Evolutionary conservation across 2,113 vertebrate species (phyloP), one percentile per base, ranked within the genome.

Genomic region (Callipepla californica): DNA sequence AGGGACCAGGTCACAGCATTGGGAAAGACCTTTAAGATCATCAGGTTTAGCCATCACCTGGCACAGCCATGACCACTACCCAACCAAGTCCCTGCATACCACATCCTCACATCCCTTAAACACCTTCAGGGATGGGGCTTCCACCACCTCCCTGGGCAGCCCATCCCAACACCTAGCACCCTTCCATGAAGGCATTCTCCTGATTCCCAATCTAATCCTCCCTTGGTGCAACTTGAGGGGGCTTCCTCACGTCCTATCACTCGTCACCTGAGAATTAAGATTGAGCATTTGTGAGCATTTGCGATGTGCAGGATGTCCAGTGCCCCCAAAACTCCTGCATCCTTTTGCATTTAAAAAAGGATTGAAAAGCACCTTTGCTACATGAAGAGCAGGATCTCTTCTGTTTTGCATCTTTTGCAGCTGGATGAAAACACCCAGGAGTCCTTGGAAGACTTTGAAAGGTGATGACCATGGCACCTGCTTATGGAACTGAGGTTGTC

Each of bases 271-370:
- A 57, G 53, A 55, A 18, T 10, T 5, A 30, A 32, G 30, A 20
- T 11, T 18, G 7, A 18, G 34, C 34, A 36, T 36, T 11, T 57
- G 22, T 13, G 32, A 58, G n/a, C 8, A 4, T 21, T 84, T 45
- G 3, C 10, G 32, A 20, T 0, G 3, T 42, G 19, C 40, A 62
- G 50, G 69, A 57, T 0, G 0, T 20, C 16, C 32, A 47, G 10
- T 51, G 65, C 32, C 55, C 65, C 45, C 6, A 1, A 85, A 51
- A 21, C 8, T 45, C 15, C 3, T 45, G 23, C 45, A 63, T 61
- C 11, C 18, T 5, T 10, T 63, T 11, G 42, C 44, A 50, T 45
- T 73, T 45, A 19, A 57, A 70, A 65, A 28, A 53, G 51, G 14
- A 53, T 9, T 30, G 15, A 53, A 30, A 28, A 53, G 26, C 16